A percentile compares a stretch with the other conserved stretches of the same genome.
These are phyloP conservation scores for Typhlichthys eigenmanni DNA, from an alignment of 2,797 vertebrate genomes.

Conservation along the genomic window DNA sequence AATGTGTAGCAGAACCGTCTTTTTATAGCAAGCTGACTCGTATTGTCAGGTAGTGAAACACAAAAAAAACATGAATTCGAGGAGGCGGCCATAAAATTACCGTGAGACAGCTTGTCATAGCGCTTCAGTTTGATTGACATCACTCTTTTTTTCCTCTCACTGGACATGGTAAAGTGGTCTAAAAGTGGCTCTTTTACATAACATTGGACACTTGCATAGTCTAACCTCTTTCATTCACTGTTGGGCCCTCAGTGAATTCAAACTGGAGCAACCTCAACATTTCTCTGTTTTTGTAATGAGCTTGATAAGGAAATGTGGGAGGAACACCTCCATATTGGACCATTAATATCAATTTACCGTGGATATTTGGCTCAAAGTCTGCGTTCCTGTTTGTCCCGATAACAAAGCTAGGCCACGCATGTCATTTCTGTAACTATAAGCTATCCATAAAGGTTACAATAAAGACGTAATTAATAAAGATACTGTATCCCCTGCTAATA, in stretches of 20 bases:
- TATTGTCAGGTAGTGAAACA: constrained; percentile 53
- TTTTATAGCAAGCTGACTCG: constrained; percentile 32
- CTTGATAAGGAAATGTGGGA: constrained; percentile 59
- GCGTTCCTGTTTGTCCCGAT: not conserved
- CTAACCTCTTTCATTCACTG: constrained; percentile 56
- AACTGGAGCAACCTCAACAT: constrained; percentile 58
- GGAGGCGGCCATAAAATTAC: constrained; percentile 21
- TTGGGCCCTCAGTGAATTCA: constrained; percentile 52
- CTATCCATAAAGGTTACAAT: no score
- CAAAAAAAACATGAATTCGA: constrained; percentile 48
- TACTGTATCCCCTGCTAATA: constrained; percentile 21
- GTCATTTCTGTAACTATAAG: no score
- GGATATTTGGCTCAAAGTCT: constrained; percentile 4
- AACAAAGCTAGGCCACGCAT: not conserved
- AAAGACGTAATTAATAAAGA: not conserved
- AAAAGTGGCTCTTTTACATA: constrained; percentile 73
- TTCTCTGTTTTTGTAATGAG: constrained; percentile 66
- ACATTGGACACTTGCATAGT: constrained; percentile 67
- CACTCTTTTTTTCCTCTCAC: constrained; percentile 51
- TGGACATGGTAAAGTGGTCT: constrained; percentile 58
- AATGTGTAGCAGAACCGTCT: constrained; percentile 38
- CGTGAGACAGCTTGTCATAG: constrained; percentile 50
- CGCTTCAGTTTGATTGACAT: constrained; percentile 69
- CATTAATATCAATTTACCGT: constrained; percentile 22
- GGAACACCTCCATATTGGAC: constrained; percentile 9